Evolutionary conservation across 1,140 invertebrate species (phyloP), one percentile per base, ranked within the genome.

Genomic region (Tachypleus tridentatus): DNA sequence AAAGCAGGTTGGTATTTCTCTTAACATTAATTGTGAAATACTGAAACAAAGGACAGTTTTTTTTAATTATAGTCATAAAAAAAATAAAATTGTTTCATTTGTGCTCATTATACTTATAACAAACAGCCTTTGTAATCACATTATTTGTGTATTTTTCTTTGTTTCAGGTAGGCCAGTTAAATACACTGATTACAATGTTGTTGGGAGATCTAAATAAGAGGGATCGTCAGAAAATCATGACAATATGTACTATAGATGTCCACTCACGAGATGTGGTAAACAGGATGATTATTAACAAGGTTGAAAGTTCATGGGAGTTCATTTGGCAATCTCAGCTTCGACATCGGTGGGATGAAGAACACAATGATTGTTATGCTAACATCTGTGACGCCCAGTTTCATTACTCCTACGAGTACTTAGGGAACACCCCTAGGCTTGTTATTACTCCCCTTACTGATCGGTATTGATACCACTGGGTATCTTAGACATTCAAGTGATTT

Each of bases 181-280:
- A 92, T 76, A 87, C 88, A 29, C 79, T 98, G 58, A 97, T 98
- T 72, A 85, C 86, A 7, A 79, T 96, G 68, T 77, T 98, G 61
- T 81, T 97, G 59, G 93, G 93, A 50, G 90, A 96, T 73, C 79
- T 97, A 51, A 87, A 82, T 48, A 87, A 87, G 74, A 87, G 90
- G 74, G 91, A 97, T 76, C 82, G 95, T 56, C 94, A 97, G 77
- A 97, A 97, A 79, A 92, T 98, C 66, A 97, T 97, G 93, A 97
- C 95, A 0, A 93, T 98, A 74, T 97, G 94, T 77, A 97, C 94
- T 3, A 96, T 98, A 75, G 95, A 98, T 77, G 94, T 96, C 49
- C 81, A 82, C 67, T 93, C 91, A 3, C 83, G 95, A 77, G 93
- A 97, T 78, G 92, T 97, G 53, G 92, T 97, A 3, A 83, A 84